Evolutionary conservation across 1,140 invertebrate genomes (phyloP).

Genomic region (Ips typographus): DNA sequence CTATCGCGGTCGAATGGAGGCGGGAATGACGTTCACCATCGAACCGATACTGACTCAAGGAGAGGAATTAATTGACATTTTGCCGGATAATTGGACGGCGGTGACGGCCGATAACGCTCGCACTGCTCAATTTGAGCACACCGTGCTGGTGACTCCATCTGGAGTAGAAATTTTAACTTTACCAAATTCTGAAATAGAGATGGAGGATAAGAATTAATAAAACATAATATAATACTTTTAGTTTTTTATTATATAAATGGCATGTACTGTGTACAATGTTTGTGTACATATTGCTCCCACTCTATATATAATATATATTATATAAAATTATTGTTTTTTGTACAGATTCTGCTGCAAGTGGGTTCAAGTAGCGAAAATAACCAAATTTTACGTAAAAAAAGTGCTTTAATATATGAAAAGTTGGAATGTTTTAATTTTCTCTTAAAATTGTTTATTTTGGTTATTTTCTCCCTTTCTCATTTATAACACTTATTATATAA

Average conservation of each 20-base stretch:
- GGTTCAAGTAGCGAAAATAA: constrained; percentile 44
- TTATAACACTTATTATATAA: constrained; percentile 10
- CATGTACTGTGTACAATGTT: constrained; percentile 39
- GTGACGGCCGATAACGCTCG: constrained; percentile 75
- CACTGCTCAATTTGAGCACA: constrained; percentile 91
- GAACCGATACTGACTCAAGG: constrained; percentile 88
- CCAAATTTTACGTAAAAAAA: constrained; percentile 32
- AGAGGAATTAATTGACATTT: constrained; percentile 62
- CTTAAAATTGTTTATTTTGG: constrained; percentile 38
- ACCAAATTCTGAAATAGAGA: constrained; percentile 14
- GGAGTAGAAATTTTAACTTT: constrained; percentile 72
- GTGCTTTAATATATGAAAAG: constrained; percentile 42
- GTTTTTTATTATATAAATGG: constrained; percentile 39
- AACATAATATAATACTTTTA: constrained; percentile 18
- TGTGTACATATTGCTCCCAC: constrained; percentile 49
- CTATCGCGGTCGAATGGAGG: constrained; percentile 71
- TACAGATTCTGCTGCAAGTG: constrained; percentile 40
- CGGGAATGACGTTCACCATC: constrained; percentile 93
- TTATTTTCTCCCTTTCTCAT: constrained; percentile 45
- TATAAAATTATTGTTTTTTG: constrained; percentile 41
- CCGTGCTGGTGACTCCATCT: constrained; percentile 76
- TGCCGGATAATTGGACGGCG: constrained; percentile 88
- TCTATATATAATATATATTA: constrained; percentile 28
- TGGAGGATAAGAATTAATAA: constrained; percentile 10
- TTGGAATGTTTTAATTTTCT: constrained; percentile 47